phyloP scores from a whole-genome alignment of 2,113 vertebrate genomes.

The Rousettus leschenaultii region DNA sequence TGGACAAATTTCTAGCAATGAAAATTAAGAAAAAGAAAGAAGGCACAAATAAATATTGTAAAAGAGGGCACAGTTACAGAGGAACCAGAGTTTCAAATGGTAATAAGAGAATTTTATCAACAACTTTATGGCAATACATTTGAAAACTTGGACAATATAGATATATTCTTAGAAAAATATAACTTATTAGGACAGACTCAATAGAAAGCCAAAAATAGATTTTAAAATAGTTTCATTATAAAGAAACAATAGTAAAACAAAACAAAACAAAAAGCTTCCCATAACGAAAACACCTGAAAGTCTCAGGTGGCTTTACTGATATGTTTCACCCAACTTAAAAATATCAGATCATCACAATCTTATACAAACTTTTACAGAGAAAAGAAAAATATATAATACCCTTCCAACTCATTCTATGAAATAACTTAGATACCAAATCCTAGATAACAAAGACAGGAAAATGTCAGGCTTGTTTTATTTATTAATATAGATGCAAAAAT shows the following conservation, averaged over 20 bases:
- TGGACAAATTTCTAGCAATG: not conserved
- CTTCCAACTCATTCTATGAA: not conserved
- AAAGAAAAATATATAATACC: not conserved
- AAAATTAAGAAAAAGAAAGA: conserved; percentile 5
- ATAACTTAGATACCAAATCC: not conserved
- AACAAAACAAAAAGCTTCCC: not conserved
- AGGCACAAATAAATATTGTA: not conserved
- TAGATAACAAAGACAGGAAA: not conserved
- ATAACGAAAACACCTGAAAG: not conserved
- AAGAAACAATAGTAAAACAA: not conserved
- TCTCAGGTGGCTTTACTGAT: not conserved
- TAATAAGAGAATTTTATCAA: not conserved
- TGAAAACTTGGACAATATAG: conserved; percentile 7
- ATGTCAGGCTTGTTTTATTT: not conserved
- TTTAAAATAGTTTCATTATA: not conserved
- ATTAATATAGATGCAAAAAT: not conserved
- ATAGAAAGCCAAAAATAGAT: not conserved
- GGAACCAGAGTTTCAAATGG: not conserved
- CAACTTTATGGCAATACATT: not conserved
- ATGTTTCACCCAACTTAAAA: not conserved
- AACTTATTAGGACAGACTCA: not conserved
- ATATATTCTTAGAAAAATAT: not conserved
- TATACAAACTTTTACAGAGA: not conserved
- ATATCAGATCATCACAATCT: not conserved
- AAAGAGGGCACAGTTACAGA: not conserved